A percentile compares a stretch with the other conserved stretches of the same genome.
These are phyloP conservation scores for Machaerirhynchus nigripectus DNA, from an alignment of 2,113 vertebrate species.

Conservation along the genomic window DNA sequence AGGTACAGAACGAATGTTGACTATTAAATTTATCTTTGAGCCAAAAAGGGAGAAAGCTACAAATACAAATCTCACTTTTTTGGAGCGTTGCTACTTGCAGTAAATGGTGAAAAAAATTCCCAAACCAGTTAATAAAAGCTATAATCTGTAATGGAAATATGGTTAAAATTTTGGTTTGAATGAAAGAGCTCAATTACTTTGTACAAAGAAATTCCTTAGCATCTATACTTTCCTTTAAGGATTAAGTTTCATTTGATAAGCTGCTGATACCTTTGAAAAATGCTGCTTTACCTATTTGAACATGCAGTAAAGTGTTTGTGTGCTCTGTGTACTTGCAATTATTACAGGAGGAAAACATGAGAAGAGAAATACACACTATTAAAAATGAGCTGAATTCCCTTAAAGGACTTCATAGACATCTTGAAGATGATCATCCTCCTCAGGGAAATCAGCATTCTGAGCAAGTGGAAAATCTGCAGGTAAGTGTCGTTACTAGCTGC, in stretches of 20 bases:
- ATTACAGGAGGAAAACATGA: constrained; percentile 72
- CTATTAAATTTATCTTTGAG: not conserved
- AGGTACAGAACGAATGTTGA: not conserved
- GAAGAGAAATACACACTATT: constrained; percentile 61
- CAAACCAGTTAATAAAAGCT: not conserved
- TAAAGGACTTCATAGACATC: constrained; percentile 62
- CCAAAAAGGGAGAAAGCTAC: not conserved
- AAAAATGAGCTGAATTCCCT: constrained; percentile 69
- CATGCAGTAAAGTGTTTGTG: not conserved
- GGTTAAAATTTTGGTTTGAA: not conserved
- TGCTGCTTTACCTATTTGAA: not conserved
- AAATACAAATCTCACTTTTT: not conserved
- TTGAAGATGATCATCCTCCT: constrained; percentile 52
- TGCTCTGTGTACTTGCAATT: constrained; percentile 13
- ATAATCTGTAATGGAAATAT: not conserved
- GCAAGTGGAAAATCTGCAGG: constrained; percentile 58
- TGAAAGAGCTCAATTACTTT: not conserved
- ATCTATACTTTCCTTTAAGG: not conserved
- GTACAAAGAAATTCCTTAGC: not conserved
- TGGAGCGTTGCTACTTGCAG: not conserved
- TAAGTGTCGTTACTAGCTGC: constrained; percentile 3
- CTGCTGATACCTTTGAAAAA: not conserved
- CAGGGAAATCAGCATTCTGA: constrained; percentile 42
- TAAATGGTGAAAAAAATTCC: not conserved
- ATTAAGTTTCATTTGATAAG: not conserved